A percentile compares a stretch with the other conserved stretches of the same genome.
phyloP scores from a whole-genome alignment of 2,888 invertebrate species.

The Creontiades dilutus region DNA sequence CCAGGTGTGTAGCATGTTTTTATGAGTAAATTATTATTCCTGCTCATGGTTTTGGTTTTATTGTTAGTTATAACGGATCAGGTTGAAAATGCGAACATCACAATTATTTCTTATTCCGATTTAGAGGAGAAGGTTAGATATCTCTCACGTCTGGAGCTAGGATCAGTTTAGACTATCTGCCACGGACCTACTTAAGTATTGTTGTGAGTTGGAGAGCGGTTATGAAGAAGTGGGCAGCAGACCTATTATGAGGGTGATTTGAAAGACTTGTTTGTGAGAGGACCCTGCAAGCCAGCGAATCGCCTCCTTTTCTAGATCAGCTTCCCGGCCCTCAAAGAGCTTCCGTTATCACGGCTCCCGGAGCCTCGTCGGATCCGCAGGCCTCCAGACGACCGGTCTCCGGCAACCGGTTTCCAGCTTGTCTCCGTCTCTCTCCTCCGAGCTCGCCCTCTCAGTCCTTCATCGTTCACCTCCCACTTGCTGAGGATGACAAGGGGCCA shows the following conservation, averaged over 20 bases:
- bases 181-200: background rate
- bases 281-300: background rate
- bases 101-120: too few relatives aligned
- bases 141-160: too few relatives aligned
- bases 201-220: background rate
- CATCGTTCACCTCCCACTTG: slow-evolving; percentile 62
- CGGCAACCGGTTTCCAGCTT: slow-evolving; percentile 57
- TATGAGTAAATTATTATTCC: too few relatives aligned
- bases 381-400: slow-evolving; percentile 59
- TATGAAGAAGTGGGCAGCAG: background rate
- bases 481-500: slow-evolving; percentile 37
- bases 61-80: too few relatives aligned
- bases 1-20: too few relatives aligned
- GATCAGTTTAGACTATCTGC: background rate
- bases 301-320: slow-evolving; percentile 11
- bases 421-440: slow-evolving; percentile 13
- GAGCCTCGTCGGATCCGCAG: background rate
- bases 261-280: slow-evolving; percentile 14
- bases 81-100: too few relatives aligned
- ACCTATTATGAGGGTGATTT: background rate
- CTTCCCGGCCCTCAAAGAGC: slow-evolving; percentile 22
- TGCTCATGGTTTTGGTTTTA: too few relatives aligned
- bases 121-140: too few relatives aligned
- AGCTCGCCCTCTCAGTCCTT: background rate
- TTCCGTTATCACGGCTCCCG: slow-evolving; percentile 26